A percentile compares a stretch with the other conserved stretches of the same genome.
Evolutionary conservation across 1,140 invertebrate genomes (phyloP).

Genomic region (Stegodyphus dumicola): DNA sequence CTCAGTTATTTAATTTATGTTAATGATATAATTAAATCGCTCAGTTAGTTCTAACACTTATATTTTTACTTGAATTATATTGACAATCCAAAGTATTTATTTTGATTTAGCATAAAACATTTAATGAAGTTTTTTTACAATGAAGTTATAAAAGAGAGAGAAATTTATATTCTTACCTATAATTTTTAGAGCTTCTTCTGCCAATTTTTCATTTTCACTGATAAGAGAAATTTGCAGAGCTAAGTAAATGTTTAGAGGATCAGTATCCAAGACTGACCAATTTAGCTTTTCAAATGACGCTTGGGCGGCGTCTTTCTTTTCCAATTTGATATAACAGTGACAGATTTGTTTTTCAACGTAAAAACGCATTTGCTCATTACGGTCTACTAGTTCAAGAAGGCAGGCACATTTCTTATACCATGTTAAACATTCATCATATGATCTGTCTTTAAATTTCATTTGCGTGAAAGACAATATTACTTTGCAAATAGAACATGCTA

Average conservation of each 20-base stretch:
- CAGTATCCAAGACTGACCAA: not conserved
- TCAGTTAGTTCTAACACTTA: not conserved
- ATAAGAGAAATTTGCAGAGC: not conserved
- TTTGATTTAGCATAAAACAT: not conserved
- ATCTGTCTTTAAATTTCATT: not conserved
- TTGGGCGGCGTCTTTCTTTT: constrained; percentile 1
- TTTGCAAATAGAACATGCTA: not conserved
- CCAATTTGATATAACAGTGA: constrained; percentile 20
- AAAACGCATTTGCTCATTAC: not conserved
- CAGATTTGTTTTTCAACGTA: constrained; percentile 10
- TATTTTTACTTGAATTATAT: not conserved
- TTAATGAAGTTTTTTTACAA: not conserved
- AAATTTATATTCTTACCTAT: constrained; percentile 9
- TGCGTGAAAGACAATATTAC: not conserved
- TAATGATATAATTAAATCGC: not conserved
- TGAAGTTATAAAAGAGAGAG: not conserved
- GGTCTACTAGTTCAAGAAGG: not conserved
- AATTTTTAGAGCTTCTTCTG: not conserved
- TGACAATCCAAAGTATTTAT: not conserved
- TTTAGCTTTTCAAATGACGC: not conserved
- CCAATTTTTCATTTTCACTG: constrained; percentile 9
- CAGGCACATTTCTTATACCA: constrained; percentile 14
- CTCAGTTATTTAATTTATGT: not conserved
- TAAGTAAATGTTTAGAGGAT: constrained; percentile 9
- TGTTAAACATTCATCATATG: not conserved